Percentiles rank a stretch among this genome's conserved stretches.
Conservation (phyloP, 2,113 vertebrate species). For the Nannospalax galili region DNA sequence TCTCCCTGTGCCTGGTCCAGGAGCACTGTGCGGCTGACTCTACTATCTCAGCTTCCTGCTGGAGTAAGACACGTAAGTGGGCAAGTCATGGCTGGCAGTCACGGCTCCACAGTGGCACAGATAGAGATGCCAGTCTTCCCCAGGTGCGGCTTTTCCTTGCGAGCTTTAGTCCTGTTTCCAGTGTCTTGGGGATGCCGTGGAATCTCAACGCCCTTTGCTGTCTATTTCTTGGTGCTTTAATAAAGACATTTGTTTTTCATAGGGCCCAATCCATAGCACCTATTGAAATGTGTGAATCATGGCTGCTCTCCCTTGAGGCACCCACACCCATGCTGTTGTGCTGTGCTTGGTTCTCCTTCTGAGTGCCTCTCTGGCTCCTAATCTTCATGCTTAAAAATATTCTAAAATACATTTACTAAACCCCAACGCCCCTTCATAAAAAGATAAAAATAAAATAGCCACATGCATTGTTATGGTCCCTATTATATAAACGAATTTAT, state of each 20-base stretch:
- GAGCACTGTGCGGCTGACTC: background rate
- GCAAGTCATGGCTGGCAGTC: fast-evolving
- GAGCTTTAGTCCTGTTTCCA: too few relatives aligned
- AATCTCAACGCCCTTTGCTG: background rate
- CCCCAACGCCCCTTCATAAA: background rate
- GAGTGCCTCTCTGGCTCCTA: background rate
- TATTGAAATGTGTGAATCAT: background rate
- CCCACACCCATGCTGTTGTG: background rate
- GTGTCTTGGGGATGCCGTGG: background rate
- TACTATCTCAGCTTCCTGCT: background rate
- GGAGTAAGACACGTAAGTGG: background rate
- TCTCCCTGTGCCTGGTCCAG: background rate
- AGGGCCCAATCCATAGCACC: background rate
- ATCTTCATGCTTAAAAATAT: background rate
- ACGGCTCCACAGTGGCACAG: too few relatives aligned
- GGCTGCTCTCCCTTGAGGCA: background rate
- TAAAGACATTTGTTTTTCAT: background rate
- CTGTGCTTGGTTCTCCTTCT: background rate
- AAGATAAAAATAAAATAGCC: too few relatives aligned
- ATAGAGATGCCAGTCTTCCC: fast-evolving
- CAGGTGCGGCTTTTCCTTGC: background rate
- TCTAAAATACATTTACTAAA: background rate
- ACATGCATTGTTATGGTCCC: background rate
- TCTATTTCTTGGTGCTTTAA: background rate
- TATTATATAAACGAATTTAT: background rate